phyloP scores from a whole-genome alignment of 1,140 invertebrate species.

The Drosophila nigrodunni region DNA sequence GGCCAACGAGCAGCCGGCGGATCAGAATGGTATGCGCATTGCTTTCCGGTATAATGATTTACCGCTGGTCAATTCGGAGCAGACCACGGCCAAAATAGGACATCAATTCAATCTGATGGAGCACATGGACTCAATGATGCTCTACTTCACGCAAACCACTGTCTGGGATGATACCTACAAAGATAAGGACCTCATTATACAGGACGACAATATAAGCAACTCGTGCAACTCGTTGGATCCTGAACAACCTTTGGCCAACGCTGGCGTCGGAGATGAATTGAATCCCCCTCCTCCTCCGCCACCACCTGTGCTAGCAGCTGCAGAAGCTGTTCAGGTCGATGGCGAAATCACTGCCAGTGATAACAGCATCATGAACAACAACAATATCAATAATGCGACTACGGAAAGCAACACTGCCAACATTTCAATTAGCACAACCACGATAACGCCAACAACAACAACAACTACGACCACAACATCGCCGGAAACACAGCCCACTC shows the following conservation, averaged over 20 bases:
- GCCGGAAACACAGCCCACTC: constrained; percentile 19
- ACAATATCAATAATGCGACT: constrained; percentile 32
- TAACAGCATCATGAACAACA: constrained; percentile 29
- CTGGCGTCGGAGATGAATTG: not conserved
- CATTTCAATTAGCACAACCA: constrained; percentile 23
- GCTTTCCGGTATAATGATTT: constrained; percentile 94
- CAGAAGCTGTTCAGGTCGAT: constrained; percentile 3
- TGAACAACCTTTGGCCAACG: constrained; percentile 19
- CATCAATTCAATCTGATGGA: constrained; percentile 93
- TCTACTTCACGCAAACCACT: constrained; percentile 86
- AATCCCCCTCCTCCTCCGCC: not conserved
- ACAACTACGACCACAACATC: constrained; percentile 25
- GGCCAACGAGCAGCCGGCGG: constrained; percentile 52
- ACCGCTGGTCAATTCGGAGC: constrained; percentile 87
- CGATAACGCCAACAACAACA: constrained; percentile 23
- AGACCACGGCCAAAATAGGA: constrained; percentile 84
- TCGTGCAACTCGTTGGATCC: constrained; percentile 45
- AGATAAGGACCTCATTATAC: constrained; percentile 44
- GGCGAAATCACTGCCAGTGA: constrained; percentile 30
- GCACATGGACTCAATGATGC: constrained; percentile 87
- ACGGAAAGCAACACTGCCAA: constrained; percentile 42
- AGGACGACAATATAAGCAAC: constrained; percentile 55
- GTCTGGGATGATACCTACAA: constrained; percentile 79
- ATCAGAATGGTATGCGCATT: constrained; percentile 90
- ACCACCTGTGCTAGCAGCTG: constrained; percentile 16